These are phyloP conservation scores for Paramormyrops hopkinsi DNA, from an alignment of 2,797 vertebrate genomes.

Conservation along the genomic window DNA sequence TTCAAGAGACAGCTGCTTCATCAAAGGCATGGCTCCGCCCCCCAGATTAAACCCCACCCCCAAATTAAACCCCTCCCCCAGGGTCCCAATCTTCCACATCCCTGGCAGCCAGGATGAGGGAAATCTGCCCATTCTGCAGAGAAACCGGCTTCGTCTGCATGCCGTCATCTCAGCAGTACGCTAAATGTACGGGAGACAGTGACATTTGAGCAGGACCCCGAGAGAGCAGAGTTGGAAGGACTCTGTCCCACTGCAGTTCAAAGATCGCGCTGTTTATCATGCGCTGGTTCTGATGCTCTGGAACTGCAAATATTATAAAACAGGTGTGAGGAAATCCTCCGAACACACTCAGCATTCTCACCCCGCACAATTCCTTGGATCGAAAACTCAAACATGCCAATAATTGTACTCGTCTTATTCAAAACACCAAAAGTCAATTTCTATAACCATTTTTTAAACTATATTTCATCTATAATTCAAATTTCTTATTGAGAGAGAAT, in stretches of 20 bases:
- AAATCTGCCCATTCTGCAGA: not conserved
- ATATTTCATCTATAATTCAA: not conserved
- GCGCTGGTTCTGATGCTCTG: not conserved
- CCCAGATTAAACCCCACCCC: not conserved
- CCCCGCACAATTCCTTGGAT: not conserved
- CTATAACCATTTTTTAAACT: not conserved
- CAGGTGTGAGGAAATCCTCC: not conserved
- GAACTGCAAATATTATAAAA: not conserved
- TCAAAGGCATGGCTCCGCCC: not conserved
- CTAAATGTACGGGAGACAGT: not conserved
- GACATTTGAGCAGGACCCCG: not conserved
- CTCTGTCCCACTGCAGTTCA: not conserved
- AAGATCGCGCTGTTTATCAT: not conserved
- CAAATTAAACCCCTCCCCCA: not conserved
- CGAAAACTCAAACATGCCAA: not conserved
- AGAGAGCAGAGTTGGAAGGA: not conserved
- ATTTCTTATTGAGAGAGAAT: not conserved
- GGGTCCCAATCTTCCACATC: not conserved
- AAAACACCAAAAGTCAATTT: not conserved
- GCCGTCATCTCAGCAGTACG: not conserved
- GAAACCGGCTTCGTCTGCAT: not conserved
- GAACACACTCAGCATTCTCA: not conserved
- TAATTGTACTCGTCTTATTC: not conserved
- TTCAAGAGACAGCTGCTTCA: slow-evolving; percentile 20
- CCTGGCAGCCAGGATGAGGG: not conserved